Evolutionary conservation across 2,888 invertebrate genomes (phyloP), one percentile per base, ranked within the genome.

Genomic region (Eupsilia transversa): DNA sequence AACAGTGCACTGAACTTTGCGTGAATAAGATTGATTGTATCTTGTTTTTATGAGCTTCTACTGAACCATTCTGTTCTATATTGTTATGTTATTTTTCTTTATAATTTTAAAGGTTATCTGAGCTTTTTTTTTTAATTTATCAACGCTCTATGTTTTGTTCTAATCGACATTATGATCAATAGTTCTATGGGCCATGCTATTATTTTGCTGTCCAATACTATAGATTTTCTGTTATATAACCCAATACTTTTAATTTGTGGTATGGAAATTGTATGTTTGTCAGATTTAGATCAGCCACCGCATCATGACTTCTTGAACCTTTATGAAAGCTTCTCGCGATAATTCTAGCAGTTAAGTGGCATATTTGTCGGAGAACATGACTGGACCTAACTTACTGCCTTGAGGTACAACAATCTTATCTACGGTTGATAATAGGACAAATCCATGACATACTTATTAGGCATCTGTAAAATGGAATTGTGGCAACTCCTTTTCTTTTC

Each of bases 1-100:
- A 83, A 85, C 71, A 68, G 86, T 82, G 67, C 86, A 78, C 56
- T 83, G 86, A 85, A 82, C 83, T 82, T 78, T 74, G 59, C 70
- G 52, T 68, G 56, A 82, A 73, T 57, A 73, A 77, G 71, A 82
- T 82, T 77, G 72, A 81, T 82, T 75, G 60, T 70, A 70, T 76
- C 59, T 72, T 61, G 52, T 72, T 83, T 79, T 66, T 72, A 63
- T 73, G 23, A 73, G 52, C 68, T 66, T 64, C 46, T 30, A 79
- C 64, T 56, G 10, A 59, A 52, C 63, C 14, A 78, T 81, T 76
- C 66, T 38, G 35, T 52, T 78, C 17, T 27, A 33, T 77, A 66
- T 70, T 79, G 52, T 79, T 57, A 35, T 49, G 33, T 65, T 75
- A 33, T 76, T 71, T 61, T 74, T 49, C 52, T 52, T 75, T 75